Base-by-base conservation (phyloP, 2,113 vertebrate species). In the Aspiorhynchus laticeps region DNA sequence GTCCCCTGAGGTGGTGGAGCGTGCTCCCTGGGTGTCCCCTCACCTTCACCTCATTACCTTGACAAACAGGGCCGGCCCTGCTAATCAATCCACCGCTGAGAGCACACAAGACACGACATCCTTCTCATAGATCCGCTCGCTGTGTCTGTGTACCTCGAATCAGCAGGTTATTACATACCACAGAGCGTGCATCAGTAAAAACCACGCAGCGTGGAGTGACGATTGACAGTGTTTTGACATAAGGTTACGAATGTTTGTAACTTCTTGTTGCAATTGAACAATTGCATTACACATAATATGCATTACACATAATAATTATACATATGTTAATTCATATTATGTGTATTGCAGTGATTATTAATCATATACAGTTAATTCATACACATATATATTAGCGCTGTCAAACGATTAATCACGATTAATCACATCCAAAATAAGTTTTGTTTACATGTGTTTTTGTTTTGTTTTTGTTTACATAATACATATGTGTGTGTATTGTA, bases 41-140 rank as follows among this genome's bases (percentile, higher is more conserved):
- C 93, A 94, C 94, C 94, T 95, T 95, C 94, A 91, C 91, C 87
- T 96, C 94, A 93, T 96, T 97, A 95, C 94, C 95, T 96, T 95
- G 92, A 94, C 92, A 95, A 96, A 95, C 92, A 95, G 84, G 92
- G 87, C 89, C 91, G 33, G 91, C 92, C 93, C 93, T 90, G 94
- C 93, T 89, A 93, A 88, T 91, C 93, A 94, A 87, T 93, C 91
- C 87, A 90, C 92, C 93, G 89, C 93, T 96, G 93, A 36, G 90
- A 90, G 93, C 90, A 90, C 93, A 87, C 88, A 74, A 84, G 88
- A 81, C 80, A 71, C 89, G 88, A 92, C 93, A 92, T 91, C 91
- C 90, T 90, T 83, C 85, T 92, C 87, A 80, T 59, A 88, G 87
- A 88, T 85, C 17, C 86, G 26, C 87, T 59, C 88, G 85, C 86